These are phyloP conservation scores for Anaspis maculata DNA, from an alignment of 2,888 invertebrate genomes.

Conservation along the genomic window DNA sequence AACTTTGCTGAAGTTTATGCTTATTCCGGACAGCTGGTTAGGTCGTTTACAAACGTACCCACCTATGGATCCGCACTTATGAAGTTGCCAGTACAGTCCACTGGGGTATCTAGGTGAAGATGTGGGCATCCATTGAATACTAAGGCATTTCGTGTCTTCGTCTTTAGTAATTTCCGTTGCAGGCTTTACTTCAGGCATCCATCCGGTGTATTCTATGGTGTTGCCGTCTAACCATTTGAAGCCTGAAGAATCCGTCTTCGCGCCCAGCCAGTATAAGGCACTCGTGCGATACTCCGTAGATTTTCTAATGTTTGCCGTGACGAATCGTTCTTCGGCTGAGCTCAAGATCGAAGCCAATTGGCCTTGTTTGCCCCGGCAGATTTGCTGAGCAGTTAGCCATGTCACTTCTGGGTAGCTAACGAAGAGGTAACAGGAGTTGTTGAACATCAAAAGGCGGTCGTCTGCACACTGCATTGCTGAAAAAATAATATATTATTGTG, in stretches of 20 bases:
- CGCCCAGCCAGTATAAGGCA: slow-evolving; percentile 68
- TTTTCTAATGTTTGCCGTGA: slow-evolving; percentile 59
- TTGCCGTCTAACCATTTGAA: slow-evolving; percentile 60
- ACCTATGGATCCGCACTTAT: slow-evolving; percentile 53
- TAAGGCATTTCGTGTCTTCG: slow-evolving; percentile 39
- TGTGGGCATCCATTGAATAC: slow-evolving; percentile 59
- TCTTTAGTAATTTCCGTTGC: slow-evolving; percentile 23
- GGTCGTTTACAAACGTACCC: slow-evolving; percentile 54
- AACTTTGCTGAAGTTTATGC: slow-evolving; percentile 54
- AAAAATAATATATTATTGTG: too few species aligned
- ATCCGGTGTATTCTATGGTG: slow-evolving; percentile 50
- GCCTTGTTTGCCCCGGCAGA: slow-evolving; percentile 65
- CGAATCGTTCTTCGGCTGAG: slow-evolving; percentile 61
- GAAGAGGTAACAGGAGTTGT: slow-evolving; percentile 66
- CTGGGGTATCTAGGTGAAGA: slow-evolving; percentile 57
- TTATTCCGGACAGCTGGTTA: slow-evolving; percentile 36
- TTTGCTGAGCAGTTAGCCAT: slow-evolving; percentile 60
- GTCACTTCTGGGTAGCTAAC: slow-evolving; percentile 70
- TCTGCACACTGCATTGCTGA: slow-evolving; percentile 63
- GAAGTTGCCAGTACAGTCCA: slow-evolving; percentile 62
- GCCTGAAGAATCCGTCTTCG: slow-evolving; percentile 40
- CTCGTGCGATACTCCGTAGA: slow-evolving; percentile 65
- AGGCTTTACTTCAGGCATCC: slow-evolving; percentile 47
- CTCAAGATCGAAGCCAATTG: slow-evolving; percentile 61
- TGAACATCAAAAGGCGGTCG: slow-evolving; percentile 59